Conservation (phyloP, 2,797 vertebrate genomes). For the Potorous gilbertii region DNA sequence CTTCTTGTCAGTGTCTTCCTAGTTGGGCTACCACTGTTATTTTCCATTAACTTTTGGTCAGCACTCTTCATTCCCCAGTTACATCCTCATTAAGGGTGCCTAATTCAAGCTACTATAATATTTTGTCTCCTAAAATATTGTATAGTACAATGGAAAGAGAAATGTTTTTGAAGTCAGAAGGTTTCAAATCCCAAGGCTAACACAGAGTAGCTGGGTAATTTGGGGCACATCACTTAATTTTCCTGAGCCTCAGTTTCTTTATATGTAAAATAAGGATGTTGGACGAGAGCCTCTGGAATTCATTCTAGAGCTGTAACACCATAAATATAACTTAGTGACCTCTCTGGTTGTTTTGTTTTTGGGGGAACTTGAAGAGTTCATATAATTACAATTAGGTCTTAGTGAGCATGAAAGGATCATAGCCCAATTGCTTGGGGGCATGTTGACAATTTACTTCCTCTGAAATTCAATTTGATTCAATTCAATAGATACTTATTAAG, state of each 20-base stretch:
- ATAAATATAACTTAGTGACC: neutral
- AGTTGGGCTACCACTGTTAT: neutral
- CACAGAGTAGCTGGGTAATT: neutral
- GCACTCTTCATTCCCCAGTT: neutral
- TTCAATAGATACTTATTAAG: conserved; percentile 54
- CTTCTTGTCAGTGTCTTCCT: neutral
- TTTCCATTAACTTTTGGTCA: neutral
- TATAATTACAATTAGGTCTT: conserved; percentile 44
- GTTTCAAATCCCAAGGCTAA: neutral
- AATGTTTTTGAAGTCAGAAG: neutral
- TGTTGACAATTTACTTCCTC: conserved; percentile 59
- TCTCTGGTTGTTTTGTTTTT: neutral
- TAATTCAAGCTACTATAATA: neutral
- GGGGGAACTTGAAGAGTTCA: conserved; percentile 65
- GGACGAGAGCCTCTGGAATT: neutral
- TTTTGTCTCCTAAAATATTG: neutral
- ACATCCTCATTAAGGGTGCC: neutral
- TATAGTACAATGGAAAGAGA: neutral
- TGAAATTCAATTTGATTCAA: conserved; percentile 76
- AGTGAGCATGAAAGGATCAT: conserved; percentile 21
- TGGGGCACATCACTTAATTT: neutral
- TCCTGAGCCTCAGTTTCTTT: neutral
- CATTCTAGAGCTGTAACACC: neutral
- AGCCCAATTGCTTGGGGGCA: neutral
- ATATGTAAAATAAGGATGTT: neutral